Percentiles rank a stretch among this genome's conserved stretches.
These are phyloP conservation scores for Meiosimyza platycephala DNA, from an alignment of 2,888 invertebrate genomes.

Conservation along the genomic window DNA sequence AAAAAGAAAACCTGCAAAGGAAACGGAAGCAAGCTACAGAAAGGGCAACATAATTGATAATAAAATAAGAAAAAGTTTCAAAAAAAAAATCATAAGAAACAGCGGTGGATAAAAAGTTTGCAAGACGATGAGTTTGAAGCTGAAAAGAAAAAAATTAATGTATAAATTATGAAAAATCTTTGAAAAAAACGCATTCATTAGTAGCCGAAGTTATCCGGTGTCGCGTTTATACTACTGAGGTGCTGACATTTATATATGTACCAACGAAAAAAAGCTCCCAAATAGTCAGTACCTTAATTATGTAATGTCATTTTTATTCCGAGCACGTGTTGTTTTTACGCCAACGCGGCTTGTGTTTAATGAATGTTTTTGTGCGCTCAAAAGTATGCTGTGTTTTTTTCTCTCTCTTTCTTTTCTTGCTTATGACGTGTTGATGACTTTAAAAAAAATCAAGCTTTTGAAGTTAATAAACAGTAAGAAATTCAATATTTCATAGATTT, in stretches of 20 bases:
- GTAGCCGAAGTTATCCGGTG: too few relatives aligned
- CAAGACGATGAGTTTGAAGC: background rate
- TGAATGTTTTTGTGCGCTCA: background rate
- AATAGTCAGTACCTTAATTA: background rate
- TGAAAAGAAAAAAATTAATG: background rate
- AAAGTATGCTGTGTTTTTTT: background rate
- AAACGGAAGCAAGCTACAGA: conserved; percentile 10
- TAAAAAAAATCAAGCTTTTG: background rate
- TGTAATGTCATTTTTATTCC: background rate
- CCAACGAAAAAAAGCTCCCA: too few relatives aligned
- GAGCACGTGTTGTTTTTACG: too few relatives aligned
- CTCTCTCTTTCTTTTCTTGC: background rate
- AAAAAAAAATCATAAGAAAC: background rate
- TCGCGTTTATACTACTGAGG: too few relatives aligned
- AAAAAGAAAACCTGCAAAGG: background rate
- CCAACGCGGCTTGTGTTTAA: background rate
- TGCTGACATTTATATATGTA: too few relatives aligned
- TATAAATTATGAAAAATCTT: background rate
- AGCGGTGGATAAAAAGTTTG: background rate
- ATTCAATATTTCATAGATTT: too few relatives aligned
- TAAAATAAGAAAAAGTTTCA: background rate
- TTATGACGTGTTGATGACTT: conserved; percentile 4
- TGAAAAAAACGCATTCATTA: background rate
- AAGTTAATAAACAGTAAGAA: background rate
- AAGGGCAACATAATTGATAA: conserved; percentile 21